Percentiles rank a stretch among this genome's conserved stretches.
phyloP scores from a whole-genome alignment of 2,888 invertebrate genomes.

The Glaucopsyche alexis region DNA sequence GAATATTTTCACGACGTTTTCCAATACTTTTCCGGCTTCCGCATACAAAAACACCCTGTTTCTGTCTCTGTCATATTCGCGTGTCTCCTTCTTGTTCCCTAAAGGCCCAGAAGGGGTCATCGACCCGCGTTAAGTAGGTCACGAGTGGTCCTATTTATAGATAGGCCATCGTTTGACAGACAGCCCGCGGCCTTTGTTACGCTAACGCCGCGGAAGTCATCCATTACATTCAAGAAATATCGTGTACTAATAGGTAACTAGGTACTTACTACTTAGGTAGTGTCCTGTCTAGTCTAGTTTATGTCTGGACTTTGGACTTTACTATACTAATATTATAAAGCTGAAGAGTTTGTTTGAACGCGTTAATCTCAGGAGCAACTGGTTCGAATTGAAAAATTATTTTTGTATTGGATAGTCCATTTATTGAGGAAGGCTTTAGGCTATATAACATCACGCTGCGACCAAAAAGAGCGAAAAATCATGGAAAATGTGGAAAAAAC shows the following conservation, averaged over 20 bases:
- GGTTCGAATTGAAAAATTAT: no score
- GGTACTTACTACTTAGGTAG: background rate
- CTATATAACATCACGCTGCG: no score
- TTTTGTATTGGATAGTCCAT: no score
- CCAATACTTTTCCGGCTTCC: conserved; percentile 1
- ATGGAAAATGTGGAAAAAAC: no score
- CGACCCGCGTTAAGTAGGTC: conserved; percentile 55
- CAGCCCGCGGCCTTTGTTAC: conserved; percentile 36
- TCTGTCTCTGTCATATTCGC: conserved; percentile 31
- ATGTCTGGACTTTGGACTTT: background rate
- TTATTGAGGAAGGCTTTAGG: no score
- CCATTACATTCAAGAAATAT: conserved; percentile 21
- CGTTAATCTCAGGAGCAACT: no score
- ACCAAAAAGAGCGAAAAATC: no score
- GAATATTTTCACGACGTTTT: background rate
- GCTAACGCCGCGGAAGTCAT: conserved; percentile 35
- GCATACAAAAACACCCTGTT: conserved; percentile 31
- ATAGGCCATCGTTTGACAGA: conserved; percentile 49
- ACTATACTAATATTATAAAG: no score
- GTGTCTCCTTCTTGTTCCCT: conserved; percentile 34
- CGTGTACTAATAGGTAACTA: no score
- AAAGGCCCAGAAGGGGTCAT: conserved; percentile 44
- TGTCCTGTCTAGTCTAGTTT: background rate
- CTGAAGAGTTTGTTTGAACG: no score
- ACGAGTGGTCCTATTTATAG: conserved; percentile 57